phyloP scores from a whole-genome alignment of 2,797 vertebrate genomes.

The Dendrocincla tyrannina region DNA sequence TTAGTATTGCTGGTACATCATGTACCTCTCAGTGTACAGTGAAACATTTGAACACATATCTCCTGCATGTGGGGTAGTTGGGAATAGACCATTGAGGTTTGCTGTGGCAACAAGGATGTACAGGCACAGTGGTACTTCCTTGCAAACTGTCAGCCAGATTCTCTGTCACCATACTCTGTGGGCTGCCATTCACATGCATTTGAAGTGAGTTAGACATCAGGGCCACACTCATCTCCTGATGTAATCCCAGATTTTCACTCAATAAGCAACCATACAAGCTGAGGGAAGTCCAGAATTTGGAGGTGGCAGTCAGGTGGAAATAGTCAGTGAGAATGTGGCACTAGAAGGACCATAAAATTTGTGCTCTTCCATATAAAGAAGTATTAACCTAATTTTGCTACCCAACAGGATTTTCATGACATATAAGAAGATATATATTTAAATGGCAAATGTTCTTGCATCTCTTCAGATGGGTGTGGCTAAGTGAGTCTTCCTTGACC shows the following conservation, averaged over 20 bases:
- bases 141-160: not conserved
- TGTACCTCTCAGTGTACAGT: not conserved
- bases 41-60: not conserved
- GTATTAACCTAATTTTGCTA: not conserved
- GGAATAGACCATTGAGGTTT: not conserved
- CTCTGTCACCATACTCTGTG: not conserved
- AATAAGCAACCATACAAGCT: not conserved
- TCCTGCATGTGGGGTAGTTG: fast-evolving
- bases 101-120: fast-evolving
- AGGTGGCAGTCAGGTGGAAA: not conserved
- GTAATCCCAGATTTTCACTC: not conserved
- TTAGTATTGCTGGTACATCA: not conserved
- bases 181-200: not conserved
- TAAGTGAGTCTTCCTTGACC: not conserved
- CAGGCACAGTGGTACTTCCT: not conserved
- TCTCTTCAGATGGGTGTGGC: not conserved
- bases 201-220: not conserved
- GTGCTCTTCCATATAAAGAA: not conserved
- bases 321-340: not conserved
- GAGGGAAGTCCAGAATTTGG: not conserved
- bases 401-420: not conserved
- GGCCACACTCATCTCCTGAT: not conserved
- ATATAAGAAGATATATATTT: not conserved
- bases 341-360: not conserved
- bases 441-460: not conserved